Base-by-base conservation (phyloP, 2,888 invertebrate species). In the Deilephila porcellus region DNA sequence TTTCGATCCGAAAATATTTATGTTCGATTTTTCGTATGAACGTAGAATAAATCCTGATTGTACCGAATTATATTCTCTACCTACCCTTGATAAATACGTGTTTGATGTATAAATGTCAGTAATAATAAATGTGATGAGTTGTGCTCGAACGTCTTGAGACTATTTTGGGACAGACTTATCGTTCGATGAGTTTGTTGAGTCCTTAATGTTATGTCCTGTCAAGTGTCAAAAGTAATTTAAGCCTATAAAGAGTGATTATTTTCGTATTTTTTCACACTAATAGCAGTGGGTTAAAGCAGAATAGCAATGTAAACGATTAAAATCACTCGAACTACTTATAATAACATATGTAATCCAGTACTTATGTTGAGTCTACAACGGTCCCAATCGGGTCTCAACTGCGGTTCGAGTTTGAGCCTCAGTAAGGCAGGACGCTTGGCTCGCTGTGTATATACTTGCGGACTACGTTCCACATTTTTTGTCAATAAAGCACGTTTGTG, bases 401-500 rank as follows among this genome's bases (percentile, higher is more conserved):
- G 60, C 52, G 20, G 62, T 62, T 62, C 60, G 56, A 63, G 63
- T 72, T 67, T 73, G 64, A 67, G 56, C 56, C 64, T n/a, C 29
- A 67, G 72, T 72, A 64, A 59, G 72, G 64, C 63, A 60, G 71
- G 71, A 73, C 75, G 90, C 88, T 89, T 89, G 74, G 77, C 83
- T 86, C 82, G 87, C 88, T 93, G 90, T 92, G 91, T 78, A 88
- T 89, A 88, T 81, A 67, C 81, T 83, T 87, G 85, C 83, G 88
- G 85, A 87, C 83, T 79, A 85, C 84, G 89, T 88, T 90, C 87
- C 86, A 84, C 84, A 85, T 85, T 90, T 90, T 90, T 90, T 92
- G 88, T 92, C 87, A 93, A 90, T 94, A 94, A 92, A 94, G 92
- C 93, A 93, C 93, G 87, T 92, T 91, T 92, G 92, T 91, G 92